Conservation (phyloP, 2,113 vertebrate genomes). For the Calypte anna region DNA sequence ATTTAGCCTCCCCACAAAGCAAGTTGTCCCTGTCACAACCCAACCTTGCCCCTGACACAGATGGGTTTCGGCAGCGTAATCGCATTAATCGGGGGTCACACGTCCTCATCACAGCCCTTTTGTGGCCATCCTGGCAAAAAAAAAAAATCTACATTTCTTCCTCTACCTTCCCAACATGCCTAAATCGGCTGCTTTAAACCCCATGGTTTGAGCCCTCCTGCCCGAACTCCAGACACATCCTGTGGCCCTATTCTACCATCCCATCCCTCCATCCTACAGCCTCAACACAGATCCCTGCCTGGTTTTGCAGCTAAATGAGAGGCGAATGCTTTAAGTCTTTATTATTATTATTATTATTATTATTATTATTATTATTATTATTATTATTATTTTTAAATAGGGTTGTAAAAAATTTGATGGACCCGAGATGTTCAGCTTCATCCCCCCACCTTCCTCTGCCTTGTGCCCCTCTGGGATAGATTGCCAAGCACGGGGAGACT, state of each 20-base stretch:
- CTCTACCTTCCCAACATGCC: not conserved
- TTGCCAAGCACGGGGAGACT: rapidly evolving
- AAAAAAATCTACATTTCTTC: not conserved
- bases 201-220: not conserved
- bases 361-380: too few species aligned
- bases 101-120: rapidly evolving
- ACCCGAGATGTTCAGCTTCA: not conserved
- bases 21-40: rapidly evolving
- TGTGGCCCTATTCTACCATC: too few species aligned
- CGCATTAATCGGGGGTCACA: rapidly evolving
- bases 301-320: not conserved
- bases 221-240: too few species aligned
- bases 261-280: too few species aligned
- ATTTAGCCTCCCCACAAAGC: not conserved
- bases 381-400: too few species aligned
- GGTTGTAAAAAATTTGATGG: not conserved
- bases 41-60: rapidly evolving
- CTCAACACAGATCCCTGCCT: too few species aligned
- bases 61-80: rapidly evolving
- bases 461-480: rapidly evolving
- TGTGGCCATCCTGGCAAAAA: rapidly evolving
- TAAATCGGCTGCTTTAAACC: not conserved
- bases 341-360: too few species aligned
- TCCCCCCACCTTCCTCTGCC: not conserved
- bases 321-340: not conserved